Conservation (phyloP, 2,797 vertebrate species). For the Mormyrops boulengeri region DNA sequence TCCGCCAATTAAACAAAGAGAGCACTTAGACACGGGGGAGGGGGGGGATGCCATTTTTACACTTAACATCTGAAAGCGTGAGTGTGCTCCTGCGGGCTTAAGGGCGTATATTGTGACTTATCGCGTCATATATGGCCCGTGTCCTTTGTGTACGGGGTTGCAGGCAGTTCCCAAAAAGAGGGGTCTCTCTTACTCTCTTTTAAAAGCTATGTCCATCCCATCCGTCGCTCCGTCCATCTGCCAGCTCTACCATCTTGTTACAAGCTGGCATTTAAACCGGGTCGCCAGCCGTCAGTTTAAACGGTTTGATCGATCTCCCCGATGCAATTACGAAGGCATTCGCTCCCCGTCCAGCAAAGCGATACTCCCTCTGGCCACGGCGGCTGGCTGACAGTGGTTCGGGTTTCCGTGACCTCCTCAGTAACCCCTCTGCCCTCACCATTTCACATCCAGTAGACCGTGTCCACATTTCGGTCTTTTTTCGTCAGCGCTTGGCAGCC, state of each 20-base stretch:
- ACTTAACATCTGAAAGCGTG: not conserved
- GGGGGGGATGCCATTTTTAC: not conserved
- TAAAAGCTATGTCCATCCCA: not conserved
- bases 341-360: not conserved
- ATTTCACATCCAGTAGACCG: conserved; percentile 1
- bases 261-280: not conserved
- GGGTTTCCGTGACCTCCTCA: conserved; percentile 4
- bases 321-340: not conserved
- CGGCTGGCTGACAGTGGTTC: not conserved
- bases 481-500: not conserved
- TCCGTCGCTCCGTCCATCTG: not conserved
- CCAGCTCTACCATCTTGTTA: not conserved
- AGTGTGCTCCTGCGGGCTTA: not conserved
- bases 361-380: conserved; percentile 7
- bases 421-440: not conserved
- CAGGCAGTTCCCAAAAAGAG: not conserved
- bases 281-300: not conserved
- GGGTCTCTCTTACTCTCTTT: not conserved
- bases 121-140: not conserved
- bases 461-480: not conserved
- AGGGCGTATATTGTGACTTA: not conserved
- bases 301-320: not conserved
- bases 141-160: not conserved
- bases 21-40: not conserved
- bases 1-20: not conserved